Evolutionary conservation across 1,140 invertebrate species (phyloP).

Genomic region (Macrobrachium nipponense): DNA sequence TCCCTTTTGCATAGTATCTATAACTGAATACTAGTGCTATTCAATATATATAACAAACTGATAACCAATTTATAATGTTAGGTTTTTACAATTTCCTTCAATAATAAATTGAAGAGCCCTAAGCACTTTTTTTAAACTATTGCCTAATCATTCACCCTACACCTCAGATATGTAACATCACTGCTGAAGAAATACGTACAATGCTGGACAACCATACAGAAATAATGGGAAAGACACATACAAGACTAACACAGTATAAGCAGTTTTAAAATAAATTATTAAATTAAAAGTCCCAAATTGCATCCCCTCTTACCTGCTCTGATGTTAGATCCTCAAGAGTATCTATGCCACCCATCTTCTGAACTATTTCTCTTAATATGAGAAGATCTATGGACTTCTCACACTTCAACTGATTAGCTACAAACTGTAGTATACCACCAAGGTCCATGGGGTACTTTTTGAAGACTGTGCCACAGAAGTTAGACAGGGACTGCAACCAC

Average conservation of each 20-base stretch:
- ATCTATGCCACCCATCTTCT: slow-evolving; percentile 99
- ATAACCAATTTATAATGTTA: too few species aligned
- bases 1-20: too few species aligned
- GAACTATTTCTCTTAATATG: slow-evolving; percentile 96
- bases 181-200: too few species aligned
- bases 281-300: not conserved
- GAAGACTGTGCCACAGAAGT: slow-evolving; percentile 94
- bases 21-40: too few species aligned
- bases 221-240: too few species aligned
- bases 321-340: slow-evolving; percentile 95
- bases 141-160: too few species aligned
- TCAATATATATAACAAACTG: too few species aligned
- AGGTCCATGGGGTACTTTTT: slow-evolving; percentile 98
- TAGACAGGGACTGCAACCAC: slow-evolving; percentile 94
- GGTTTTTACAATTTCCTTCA: too few species aligned
- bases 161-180: too few species aligned
- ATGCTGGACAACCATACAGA: too few species aligned
- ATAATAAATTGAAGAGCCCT: too few species aligned
- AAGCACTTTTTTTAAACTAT: too few species aligned
- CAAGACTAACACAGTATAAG: not conserved
- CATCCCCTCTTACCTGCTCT: slow-evolving; percentile 92
- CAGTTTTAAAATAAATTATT: not conserved
- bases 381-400: slow-evolving; percentile 95
- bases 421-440: slow-evolving; percentile 94
- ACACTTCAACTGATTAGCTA: slow-evolving; percentile 96